Evolutionary conservation across 2,797 vertebrate genomes (phyloP).

Genomic region (Karalla daura): DNA sequence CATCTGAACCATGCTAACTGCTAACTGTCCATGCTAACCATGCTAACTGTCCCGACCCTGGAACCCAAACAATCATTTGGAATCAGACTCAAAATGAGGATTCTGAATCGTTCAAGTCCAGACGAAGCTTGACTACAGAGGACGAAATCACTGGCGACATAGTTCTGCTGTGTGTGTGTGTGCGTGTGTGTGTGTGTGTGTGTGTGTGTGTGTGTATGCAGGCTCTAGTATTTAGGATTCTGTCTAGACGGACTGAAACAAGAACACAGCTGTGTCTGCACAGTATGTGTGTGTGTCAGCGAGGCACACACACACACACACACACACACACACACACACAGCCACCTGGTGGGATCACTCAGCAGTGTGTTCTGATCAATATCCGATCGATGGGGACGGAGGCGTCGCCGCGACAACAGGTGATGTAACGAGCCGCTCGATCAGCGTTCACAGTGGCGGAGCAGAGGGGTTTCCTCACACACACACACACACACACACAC

Average conservation of each 20-base stretch:
- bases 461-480: constrained; percentile 37
- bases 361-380: constrained; percentile 36
- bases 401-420: constrained; percentile 4
- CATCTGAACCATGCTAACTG: no score
- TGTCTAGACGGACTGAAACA: no score
- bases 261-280: not conserved
- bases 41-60: no score
- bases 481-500: constrained; percentile 32
- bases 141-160: no score
- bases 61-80: no score
- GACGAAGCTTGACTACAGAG: no score
- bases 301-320: not conserved
- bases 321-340: not conserved
- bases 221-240: no score
- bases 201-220: constrained; percentile 14
- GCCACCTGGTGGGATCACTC: constrained; percentile 24
- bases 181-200: no score
- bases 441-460: constrained; percentile 12
- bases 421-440: constrained; percentile 39
- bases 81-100: no score
- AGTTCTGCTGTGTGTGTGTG: no score
- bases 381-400: constrained; percentile 17
- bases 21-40: no score
- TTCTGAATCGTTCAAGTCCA: no score
- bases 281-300: constrained; percentile 5